A percentile compares a stretch with the other conserved stretches of the same genome.
Conservation (phyloP, 2,113 vertebrate species). For the Rhegmatorhina hoffmannsi region DNA sequence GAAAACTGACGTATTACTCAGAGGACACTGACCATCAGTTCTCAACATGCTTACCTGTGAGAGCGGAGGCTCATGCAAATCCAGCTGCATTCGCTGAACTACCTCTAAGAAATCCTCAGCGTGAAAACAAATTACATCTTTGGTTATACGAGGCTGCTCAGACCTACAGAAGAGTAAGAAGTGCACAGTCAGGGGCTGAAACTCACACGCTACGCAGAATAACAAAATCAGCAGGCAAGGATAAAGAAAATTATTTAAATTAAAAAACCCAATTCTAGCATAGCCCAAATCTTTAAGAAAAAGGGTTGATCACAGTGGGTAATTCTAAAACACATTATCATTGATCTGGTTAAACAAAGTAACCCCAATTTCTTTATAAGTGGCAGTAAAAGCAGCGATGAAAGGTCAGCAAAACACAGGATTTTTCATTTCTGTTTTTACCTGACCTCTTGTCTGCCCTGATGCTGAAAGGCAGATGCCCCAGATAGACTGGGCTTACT, state of each 20-base stretch:
- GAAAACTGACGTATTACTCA: background rate
- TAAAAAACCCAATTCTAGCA: background rate
- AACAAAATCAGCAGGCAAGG: background rate
- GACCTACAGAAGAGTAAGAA: conserved; percentile 70
- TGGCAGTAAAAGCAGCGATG: background rate
- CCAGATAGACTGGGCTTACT: background rate
- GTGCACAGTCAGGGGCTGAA: background rate
- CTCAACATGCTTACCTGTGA: conserved; percentile 83
- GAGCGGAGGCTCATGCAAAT: conserved; percentile 93
- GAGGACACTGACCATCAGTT: background rate
- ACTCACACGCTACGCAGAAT: background rate
- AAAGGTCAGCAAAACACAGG: background rate
- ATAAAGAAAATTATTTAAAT: background rate
- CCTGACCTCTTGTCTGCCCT: background rate
- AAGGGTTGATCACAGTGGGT: background rate
- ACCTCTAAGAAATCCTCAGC: conserved; percentile 94
- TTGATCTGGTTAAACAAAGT: background rate
- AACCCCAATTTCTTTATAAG: background rate
- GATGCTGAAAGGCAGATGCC: background rate
- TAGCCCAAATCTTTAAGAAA: background rate
- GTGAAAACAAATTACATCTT: conserved; percentile 99
- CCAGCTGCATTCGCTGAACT: conserved; percentile 93
- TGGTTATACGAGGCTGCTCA: conserved; percentile 95
- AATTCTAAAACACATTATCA: background rate
- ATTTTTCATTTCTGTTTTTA: background rate